These are phyloP conservation scores for Eubasilissa regina DNA, from an alignment of 1,140 invertebrate species.

Conservation along the genomic window DNA sequence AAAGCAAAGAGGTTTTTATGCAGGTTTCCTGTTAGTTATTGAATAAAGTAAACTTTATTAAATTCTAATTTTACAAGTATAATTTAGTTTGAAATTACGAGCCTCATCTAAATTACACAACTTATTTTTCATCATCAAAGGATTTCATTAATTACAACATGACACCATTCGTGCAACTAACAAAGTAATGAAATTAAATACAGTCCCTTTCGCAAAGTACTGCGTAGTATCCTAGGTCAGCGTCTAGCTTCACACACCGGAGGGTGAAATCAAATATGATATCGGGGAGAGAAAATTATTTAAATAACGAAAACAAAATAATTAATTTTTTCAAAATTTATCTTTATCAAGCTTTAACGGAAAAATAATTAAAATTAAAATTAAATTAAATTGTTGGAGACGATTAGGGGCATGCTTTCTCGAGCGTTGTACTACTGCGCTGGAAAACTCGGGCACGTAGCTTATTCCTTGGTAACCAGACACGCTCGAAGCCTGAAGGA, in stretches of 20 bases:
- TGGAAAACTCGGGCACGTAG: neutral
- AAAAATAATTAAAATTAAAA: neutral
- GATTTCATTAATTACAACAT: too few species aligned
- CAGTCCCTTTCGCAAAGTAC: neutral
- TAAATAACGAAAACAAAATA: too few species aligned
- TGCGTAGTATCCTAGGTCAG: neutral
- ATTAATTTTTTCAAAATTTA: neutral
- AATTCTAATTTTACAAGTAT: too few species aligned
- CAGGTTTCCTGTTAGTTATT: too few species aligned
- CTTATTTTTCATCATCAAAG: too few species aligned
- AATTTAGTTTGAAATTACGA: too few species aligned
- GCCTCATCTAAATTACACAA: too few species aligned
- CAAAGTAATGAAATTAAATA: neutral
- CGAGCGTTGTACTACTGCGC: neutral
- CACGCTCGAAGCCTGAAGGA: neutral
- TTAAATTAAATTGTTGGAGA: neutral
- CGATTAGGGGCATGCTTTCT: neutral
- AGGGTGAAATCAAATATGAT: too few species aligned
- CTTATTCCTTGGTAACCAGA: neutral
- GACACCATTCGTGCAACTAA: neutral
- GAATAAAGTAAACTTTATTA: too few species aligned
- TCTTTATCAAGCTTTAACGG: neutral
- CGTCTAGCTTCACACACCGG: neutral
- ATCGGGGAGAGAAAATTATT: too few species aligned
- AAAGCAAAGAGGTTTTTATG: too few species aligned